These are phyloP conservation scores for Chaenodraco wilsoni DNA, from an alignment of 2,797 vertebrate genomes.

Conservation along the genomic window DNA sequence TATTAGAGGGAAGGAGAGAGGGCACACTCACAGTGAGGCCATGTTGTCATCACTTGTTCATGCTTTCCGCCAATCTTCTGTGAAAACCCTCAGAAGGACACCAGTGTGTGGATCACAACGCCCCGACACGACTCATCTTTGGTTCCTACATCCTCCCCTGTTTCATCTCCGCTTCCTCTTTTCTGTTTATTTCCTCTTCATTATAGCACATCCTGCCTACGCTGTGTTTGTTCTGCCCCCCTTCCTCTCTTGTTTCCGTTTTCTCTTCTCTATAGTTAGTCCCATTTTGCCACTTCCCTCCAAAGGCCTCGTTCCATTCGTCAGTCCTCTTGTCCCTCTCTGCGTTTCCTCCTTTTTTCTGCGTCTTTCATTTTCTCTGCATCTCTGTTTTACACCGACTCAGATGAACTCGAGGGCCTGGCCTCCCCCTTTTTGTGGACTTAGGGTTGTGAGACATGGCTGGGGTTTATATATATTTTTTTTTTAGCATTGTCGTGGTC, in stretches of 20 bases:
- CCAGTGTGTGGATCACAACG: slow-evolving; percentile 76
- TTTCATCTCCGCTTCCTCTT: slow-evolving; percentile 64
- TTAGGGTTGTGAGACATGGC: slow-evolving; percentile 73
- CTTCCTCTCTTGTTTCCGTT: background rate
- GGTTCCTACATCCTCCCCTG: slow-evolving; percentile 52
- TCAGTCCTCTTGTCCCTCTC: slow-evolving; percentile 47
- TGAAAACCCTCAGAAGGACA: slow-evolving; percentile 69
- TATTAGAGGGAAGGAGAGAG: slow-evolving; percentile 70
- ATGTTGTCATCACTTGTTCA: slow-evolving; percentile 77
- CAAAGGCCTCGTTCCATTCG: slow-evolving; percentile 28
- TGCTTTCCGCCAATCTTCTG: slow-evolving; percentile 77
- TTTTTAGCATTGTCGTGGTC: slow-evolving; percentile 78
- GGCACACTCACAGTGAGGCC: slow-evolving; percentile 76
- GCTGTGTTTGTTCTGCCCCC: slow-evolving; percentile 43
- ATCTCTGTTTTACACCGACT: slow-evolving; percentile 56
- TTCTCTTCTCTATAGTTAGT: slow-evolving; percentile 33
- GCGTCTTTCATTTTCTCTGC: slow-evolving; percentile 33
- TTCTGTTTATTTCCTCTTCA: slow-evolving; percentile 65
- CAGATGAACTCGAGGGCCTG: slow-evolving; percentile 68
- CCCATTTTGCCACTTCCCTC: slow-evolving; percentile 40
- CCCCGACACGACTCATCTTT: slow-evolving; percentile 72
- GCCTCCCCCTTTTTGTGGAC: slow-evolving; percentile 73
- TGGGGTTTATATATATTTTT: slow-evolving; percentile 77
- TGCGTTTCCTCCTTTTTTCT: slow-evolving; percentile 40
- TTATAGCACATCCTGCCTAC: slow-evolving; percentile 65